These are phyloP conservation scores for Ceuthmochares aereus DNA, from an alignment of 2,113 vertebrate species.

Conservation along the genomic window DNA sequence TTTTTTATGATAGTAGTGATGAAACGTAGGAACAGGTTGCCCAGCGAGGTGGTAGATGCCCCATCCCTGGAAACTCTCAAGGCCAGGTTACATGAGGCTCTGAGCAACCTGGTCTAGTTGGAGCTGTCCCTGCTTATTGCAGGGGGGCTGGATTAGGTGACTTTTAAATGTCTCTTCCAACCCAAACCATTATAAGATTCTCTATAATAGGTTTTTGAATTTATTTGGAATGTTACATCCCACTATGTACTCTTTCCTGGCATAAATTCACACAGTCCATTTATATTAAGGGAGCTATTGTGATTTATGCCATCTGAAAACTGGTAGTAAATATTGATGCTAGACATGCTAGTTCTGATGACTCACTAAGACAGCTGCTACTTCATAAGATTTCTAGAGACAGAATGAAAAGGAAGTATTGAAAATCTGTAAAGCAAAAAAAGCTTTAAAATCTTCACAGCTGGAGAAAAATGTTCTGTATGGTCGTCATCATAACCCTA, in stretches of 20 bases:
- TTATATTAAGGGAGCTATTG: neutral
- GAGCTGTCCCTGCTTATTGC: neutral
- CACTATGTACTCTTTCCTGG: neutral
- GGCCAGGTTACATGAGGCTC: neutral
- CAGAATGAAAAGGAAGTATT: neutral
- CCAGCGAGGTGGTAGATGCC: neutral
- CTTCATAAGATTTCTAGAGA: neutral
- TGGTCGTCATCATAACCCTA: neutral
- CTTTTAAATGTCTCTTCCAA: neutral
- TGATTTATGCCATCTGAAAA: neutral
- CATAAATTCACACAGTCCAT: neutral
- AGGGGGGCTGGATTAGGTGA: neutral
- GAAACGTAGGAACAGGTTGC: neutral
- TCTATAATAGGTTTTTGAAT: neutral
- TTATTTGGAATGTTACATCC: neutral
- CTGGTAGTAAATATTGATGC: neutral
- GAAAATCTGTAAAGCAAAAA: neutral
- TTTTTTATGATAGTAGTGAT: neutral
- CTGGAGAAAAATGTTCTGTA: neutral
- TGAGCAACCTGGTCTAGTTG: neutral
- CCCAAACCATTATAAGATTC: neutral
- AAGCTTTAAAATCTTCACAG: neutral
- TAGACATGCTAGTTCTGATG: neutral
- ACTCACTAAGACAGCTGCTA: neutral
- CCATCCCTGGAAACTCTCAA: neutral